Base-by-base conservation (phyloP, 37 sponge, comb jelly and placozoan genomes). In the Diacarnus erythraeanus region DNA sequence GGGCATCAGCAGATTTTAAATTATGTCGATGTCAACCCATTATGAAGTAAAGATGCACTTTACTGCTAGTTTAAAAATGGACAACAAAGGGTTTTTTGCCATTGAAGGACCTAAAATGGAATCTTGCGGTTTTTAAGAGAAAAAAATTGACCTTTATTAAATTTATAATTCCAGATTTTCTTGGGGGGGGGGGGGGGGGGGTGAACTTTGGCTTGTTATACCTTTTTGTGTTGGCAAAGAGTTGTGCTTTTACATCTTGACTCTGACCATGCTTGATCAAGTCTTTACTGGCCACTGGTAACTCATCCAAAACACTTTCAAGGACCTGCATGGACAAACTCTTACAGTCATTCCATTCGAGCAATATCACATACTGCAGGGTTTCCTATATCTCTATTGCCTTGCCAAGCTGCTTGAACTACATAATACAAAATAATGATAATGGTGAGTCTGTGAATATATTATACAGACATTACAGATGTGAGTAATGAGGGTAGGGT, bases 361-460 rank as follows among this genome's bases (percentile, higher is more conserved):
- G n/a, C n/a, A n/a, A n/a, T n/a, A n/a, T n/a, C 2, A 30, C 66
- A 34, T 10, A 91, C 90, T 40, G 89, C 75, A 0, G 65, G 41
- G 5, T 89, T 22, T 25, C 90, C 83, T 40, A 95, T 92, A 64
- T 97, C 59, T 59, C 56, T 64, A 44, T 94, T 80, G 34, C 86
- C 78, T 58, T 41, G 42, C 97, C 97, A 97, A 2, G 83, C 90
- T 23, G 97, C 94, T 29, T 42, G 22, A 59, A 76, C 95, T 94
- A 75, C 67, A 76, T 12, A 9, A 25, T 35, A 58, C 20, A 75
- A 10, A 68, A 69, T 38, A 20, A 59, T 2, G 18, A 25, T 6
- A 10, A 67, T 47, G 2, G 20, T 23, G 4, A 27, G 23, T 71
- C 44, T 25, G 44, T 10, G 10, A 69, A 17, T 35, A 6, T 38